Evolutionary conservation across 2,113 vertebrate species (phyloP), one percentile per base, ranked within the genome.

Genomic region (Tetrao urogallus): DNA sequence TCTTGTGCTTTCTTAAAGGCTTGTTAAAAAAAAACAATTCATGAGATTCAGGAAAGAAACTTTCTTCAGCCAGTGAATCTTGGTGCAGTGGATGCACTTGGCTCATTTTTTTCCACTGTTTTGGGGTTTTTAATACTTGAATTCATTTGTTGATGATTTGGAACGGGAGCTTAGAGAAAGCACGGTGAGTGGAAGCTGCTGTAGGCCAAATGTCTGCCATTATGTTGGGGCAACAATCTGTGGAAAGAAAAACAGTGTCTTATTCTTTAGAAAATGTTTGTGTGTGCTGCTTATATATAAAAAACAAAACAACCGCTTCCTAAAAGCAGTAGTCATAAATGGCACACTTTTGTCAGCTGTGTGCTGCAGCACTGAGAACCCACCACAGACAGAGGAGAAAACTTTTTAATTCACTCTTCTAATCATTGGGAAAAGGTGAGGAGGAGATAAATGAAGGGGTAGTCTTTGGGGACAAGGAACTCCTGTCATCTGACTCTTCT

Each of bases 1-100:
- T 4, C 45, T 74, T 74, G 19, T 73, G 45, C 8, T 86, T 85
- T 75, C 63, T 73, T 32, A 82, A 54, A 70, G 19, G 20, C 65
- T 91, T 83, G 16, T 61, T 94, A 93, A 60, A 67, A 92, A 91
- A 91, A 91, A 43, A 32, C 78, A 27, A 72, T 90, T 88, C 56
- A 45, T 80, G 79, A 86, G 27, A 32, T 48, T 83, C 69, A 88
- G 57, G 90, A 71, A 81, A 43, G 60, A 70, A 74, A 45, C 19
- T 61, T 45, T 88, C 30, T n/a, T 52, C 4, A 10, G 36, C 24
- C 40, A 75, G 56, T 60, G 40, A 54, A 48, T 93, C 56, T 50
- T 75, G 52, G 43, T 69, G 15, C 52, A 74, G 73, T 63, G 36
- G 6, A 40, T 74, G 18, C 10, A 89, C 28, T 64, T 95, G 47